Evolutionary conservation across 1,140 invertebrate species (phyloP), one percentile per base, ranked within the genome.

Genomic region (Euglossa dilemma): DNA sequence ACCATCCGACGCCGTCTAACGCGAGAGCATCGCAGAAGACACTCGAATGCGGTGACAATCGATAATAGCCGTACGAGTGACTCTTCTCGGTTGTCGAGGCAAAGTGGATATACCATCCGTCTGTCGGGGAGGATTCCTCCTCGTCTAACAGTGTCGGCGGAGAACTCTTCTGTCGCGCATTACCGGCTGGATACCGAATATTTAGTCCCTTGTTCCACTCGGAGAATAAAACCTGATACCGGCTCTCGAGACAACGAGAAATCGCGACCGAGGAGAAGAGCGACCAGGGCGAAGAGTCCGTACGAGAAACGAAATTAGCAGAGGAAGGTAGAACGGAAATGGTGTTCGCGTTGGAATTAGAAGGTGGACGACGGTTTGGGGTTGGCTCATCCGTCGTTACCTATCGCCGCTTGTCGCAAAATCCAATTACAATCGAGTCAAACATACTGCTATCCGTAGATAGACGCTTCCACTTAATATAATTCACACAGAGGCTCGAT

Each of bases 401-500:
- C 47, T 63, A 76, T 76, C 47, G 47, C 45, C 59, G 74, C 45
- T 43, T 64, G 59, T 64, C 59, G 23, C 74, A 12, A 76, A 76
- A 76, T 76, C 74, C 74, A 76, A 76, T 76, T 63, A 76, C 59
- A 76, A 64, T 50, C 74, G 74, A 64, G 47, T 64, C 45, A 76
- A 76, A 76, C 59, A 76, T 76, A 64, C n/a, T 64, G 59, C 59
- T 63, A 50, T 76, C 74, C 59, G 18, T 28, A 76, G 74, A 76
- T 76, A 76, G 74, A 76, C 73, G 56, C 73, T 75, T 75, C 73
- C 73, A 75, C 74, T 76, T 76, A 76, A 76, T 76, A 66, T 57
- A 69, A 76, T 66, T 57, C 80, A 59, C 63, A 76, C 63, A 82
- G 73, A 59, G 45, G 43, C 63, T 86, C 74, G 70, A 87, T 86